Base-by-base conservation (phyloP, 2,888 invertebrate species). In the Autographa pulchrina region DNA sequence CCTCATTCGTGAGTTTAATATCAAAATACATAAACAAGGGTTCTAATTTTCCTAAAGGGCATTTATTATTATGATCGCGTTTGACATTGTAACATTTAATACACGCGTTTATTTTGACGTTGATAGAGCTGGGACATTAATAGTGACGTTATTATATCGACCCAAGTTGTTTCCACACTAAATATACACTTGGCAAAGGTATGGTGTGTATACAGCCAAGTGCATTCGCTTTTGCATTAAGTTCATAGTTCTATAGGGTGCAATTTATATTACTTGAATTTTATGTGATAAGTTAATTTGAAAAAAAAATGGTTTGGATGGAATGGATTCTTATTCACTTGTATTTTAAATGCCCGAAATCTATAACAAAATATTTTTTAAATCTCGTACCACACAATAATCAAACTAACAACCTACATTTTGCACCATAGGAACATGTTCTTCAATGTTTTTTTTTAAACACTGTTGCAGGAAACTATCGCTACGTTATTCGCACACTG, bases 401-500 rank as follows among this genome's bases (percentile, higher is more conserved):
- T 43, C 43, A 16, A 43, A 43, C 43, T 16, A 5, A 16, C 5
- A 43, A 16, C 16, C 43, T 16, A 16, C 2, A 43, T n/a, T 7
- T n/a, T n/a, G 7, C n/a, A 16, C 43, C 6, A 43, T 6, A 14
- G 16, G 16, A 7, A n/a, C 43, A 16, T 48, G n/a, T 1, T n/a
- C 48, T n/a, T 48, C 0, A 48, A 48, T 8, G 25, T 60, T 62
- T 64, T 63, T 72, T 67, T 9, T n/a, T n/a, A 70, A 62, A 62
- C 35, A 62, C 32, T 31, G 66, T 70, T 80, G 74, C 65, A 74
- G 72, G 59, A 81, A 84, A 81, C 72, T 80, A 81, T 83, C 72
- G 84, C 77, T 67, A 48, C 65, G 72, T 73, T 25, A 81, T 87
- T 94, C 92, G 93, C 94, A 93, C 88, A 94, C 93, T 96, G 95